These are phyloP conservation scores for Thamnophis elegans DNA, from an alignment of 2,797 vertebrate species.

Conservation along the genomic window DNA sequence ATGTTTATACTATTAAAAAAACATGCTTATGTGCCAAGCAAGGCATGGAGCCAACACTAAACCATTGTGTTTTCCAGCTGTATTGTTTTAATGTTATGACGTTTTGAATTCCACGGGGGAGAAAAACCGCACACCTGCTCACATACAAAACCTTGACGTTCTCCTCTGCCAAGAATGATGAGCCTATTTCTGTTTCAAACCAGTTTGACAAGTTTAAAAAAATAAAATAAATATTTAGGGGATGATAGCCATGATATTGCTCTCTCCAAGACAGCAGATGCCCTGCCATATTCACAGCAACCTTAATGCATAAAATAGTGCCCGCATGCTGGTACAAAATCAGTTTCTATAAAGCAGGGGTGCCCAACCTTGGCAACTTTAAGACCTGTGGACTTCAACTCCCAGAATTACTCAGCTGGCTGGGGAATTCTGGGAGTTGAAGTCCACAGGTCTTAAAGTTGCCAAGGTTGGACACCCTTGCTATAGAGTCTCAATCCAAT, in stretches of 20 bases:
- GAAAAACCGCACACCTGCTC: not conserved
- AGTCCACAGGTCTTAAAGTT: too few species aligned
- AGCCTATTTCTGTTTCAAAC: not conserved
- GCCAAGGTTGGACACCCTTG: not conserved
- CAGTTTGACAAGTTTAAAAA: not conserved
- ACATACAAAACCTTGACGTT: not conserved
- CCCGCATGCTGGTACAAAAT: not conserved
- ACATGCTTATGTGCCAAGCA: not conserved
- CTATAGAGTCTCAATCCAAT: not conserved
- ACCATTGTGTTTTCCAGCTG: not conserved
- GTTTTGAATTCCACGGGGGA: not conserved
- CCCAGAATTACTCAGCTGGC: not conserved
- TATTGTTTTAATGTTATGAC: not conserved
- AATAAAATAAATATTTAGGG: not conserved
- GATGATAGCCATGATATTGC: not conserved
- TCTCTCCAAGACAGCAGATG: not conserved
- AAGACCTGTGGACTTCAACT: not conserved
- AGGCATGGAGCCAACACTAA: not conserved
- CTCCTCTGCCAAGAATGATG: not conserved
- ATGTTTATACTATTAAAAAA: not conserved
- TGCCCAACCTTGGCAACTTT: not conserved
- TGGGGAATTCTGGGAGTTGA: too few species aligned
- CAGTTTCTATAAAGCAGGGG: not conserved
- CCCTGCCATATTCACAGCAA: not conserved
- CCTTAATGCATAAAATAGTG: not conserved